Base-by-base conservation (phyloP, 2,888 invertebrate species). In the Drosophila aldrichi region DNA sequence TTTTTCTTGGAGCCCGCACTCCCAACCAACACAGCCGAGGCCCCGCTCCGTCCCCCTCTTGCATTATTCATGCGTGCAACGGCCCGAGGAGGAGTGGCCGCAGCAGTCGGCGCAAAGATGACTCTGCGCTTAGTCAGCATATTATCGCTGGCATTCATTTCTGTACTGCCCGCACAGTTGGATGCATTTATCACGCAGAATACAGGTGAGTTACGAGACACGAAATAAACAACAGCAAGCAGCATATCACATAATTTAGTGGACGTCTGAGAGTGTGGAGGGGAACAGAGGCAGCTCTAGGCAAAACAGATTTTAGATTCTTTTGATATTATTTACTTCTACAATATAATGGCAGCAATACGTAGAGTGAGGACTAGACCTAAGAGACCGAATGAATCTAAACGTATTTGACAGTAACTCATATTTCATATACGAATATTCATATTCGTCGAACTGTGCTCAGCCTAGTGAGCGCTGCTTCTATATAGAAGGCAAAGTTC, bases 121-220 rank as follows among this genome's bases (percentile, higher is more conserved):
- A 81, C 82, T 77, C 85, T 84, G 79, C 85, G 76, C 70, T 90
- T 82, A 72, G 74, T 82, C 79, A 81, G 85, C 89, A 77, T 88
- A 61, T 76, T 82, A 70, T 75, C 79, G 58, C 56, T 81, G 82
- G 74, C 79, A 63, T 71, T 88, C 67, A 57, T 90, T 62, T 70
- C 72, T 46, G 72, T 88, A 54, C 78, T 88, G 82, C 88, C 91
- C 66, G 82, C 89, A 70, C 91, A 91, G 81, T 77, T 92, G 90
- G 90, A 89, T 77, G 91, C 91, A 58, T 92, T 83, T 70, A 87
- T 92, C 73, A 85, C 91, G 59, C 87, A 88, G 76, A 86, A 89
- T 59, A 82, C 90, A 86, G 91, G 91, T 91, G 82, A 89, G 90
- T 69, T 16, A 41, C 25, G 25, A 63, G 25, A 38, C 25, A 25